Conservation (phyloP, 2,797 vertebrate genomes). For the Acipenser oxyrinchus region DNA sequence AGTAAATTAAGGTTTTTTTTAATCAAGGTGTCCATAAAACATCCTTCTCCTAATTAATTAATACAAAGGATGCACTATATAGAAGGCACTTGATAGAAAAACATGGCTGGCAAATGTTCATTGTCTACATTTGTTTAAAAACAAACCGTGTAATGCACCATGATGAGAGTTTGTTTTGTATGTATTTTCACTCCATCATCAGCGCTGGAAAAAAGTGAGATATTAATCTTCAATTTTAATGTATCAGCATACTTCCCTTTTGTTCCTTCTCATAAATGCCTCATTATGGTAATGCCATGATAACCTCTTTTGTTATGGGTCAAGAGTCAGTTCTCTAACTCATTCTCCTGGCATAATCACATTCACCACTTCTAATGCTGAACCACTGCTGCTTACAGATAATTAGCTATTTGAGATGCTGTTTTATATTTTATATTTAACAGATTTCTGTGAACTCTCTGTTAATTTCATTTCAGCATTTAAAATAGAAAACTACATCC, state of each 20-base stretch:
- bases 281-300: slow-evolving; percentile 45
- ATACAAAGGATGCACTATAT: no score
- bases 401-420: slow-evolving; percentile 51
- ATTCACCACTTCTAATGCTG: slow-evolving; percentile 44
- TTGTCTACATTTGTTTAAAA: no score
- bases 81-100: no score
- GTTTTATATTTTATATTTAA: slow-evolving; percentile 29
- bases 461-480: slow-evolving; percentile 44
- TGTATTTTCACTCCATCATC: no score
- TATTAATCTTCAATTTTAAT: neutral
- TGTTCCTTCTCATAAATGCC: slow-evolving; percentile 28
- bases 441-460: slow-evolving; percentile 35
- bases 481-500: slow-evolving; percentile 41
- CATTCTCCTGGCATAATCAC: slow-evolving; percentile 53
- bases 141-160: no score
- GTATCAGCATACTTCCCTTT: slow-evolving; percentile 27
- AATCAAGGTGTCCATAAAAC: no score
- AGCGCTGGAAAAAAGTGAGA: no score
- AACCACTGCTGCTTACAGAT: slow-evolving; percentile 44
- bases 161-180: no score
- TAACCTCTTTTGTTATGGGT: slow-evolving; percentile 44
- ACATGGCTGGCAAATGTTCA: no score
- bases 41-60: no score
- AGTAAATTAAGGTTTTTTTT: no score
- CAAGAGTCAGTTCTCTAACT: slow-evolving; percentile 46